A percentile compares a stretch with the other conserved stretches of the same genome.
Evolutionary conservation across 1,140 invertebrate genomes (phyloP).

Genomic region (Rhyacophila brunnea): DNA sequence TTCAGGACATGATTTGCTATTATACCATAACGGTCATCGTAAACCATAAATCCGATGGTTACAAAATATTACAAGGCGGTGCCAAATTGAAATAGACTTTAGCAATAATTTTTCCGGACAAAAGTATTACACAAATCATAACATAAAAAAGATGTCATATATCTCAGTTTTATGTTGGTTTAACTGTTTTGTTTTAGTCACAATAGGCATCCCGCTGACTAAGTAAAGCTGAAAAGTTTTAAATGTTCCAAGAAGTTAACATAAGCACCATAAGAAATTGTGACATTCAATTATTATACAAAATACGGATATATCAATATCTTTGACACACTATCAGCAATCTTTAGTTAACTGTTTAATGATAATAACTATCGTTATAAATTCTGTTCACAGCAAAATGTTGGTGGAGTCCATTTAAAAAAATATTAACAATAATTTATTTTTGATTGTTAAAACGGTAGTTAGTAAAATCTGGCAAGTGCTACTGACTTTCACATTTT

Average conservation of each 20-base stretch:
- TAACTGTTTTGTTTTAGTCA: conserved; percentile 20
- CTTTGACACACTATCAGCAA: too few relatives aligned
- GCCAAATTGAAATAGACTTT: conserved; percentile 35
- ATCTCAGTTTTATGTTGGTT: conserved; percentile 14
- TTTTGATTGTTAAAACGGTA: too few relatives aligned
- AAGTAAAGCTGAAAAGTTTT: neutral
- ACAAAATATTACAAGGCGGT: conserved; percentile 23
- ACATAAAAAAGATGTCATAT: conserved; percentile 24
- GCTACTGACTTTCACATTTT: too few relatives aligned
- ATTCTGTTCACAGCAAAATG: too few relatives aligned
- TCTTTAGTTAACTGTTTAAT: too few relatives aligned
- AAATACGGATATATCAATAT: too few relatives aligned
- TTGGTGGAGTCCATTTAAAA: too few relatives aligned
- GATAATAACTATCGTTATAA: too few relatives aligned
- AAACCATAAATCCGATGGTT: conserved; percentile 17
- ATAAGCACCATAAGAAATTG: too few relatives aligned
- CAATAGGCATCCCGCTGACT: conserved; percentile 19
- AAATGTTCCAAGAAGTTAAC: neutral
- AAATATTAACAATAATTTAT: too few relatives aligned
- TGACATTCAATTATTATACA: too few relatives aligned
- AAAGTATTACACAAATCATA: conserved; percentile 31
- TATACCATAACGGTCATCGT: conserved; percentile 15
- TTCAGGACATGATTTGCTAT: conserved; percentile 14
- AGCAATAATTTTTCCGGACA: conserved; percentile 27
- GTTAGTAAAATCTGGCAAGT: too few relatives aligned